Evolutionary conservation across 1,140 invertebrate genomes (phyloP).

Genomic region (Drosophila lacteicornis): DNA sequence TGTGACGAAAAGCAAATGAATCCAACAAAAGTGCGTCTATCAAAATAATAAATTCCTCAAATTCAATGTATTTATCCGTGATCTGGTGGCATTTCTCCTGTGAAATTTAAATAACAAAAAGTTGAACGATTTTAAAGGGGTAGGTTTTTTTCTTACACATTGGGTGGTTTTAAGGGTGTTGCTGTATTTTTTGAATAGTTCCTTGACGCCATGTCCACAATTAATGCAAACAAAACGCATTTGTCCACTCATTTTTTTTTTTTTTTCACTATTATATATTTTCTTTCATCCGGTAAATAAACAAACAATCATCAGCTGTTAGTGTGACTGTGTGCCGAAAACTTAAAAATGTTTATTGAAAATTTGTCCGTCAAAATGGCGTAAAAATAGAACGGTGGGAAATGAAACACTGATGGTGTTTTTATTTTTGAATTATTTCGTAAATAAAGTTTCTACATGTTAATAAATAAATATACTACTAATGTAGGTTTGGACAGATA

Average conservation of each 20-base stretch:
- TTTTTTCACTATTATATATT: background rate
- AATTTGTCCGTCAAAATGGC: no score
- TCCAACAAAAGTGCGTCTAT: constrained; percentile 93
- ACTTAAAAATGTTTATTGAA: background rate
- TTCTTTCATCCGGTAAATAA: constrained; percentile 7
- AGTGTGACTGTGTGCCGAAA: constrained; percentile 12
- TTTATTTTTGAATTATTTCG: no score
- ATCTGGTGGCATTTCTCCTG: constrained; percentile 90
- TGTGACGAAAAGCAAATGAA: constrained; percentile 92
- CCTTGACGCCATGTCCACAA: constrained; percentile 87
- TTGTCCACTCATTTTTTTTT: constrained; percentile 28
- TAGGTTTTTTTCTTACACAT: constrained; percentile 87
- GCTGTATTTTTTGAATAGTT: constrained; percentile 89
- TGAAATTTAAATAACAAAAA: constrained; percentile 7
- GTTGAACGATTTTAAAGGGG: background rate
- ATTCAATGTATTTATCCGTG: constrained; percentile 96
- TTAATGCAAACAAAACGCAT: constrained; percentile 87
- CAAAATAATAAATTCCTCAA: constrained; percentile 92
- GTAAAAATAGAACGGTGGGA: no score
- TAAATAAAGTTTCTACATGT: no score
- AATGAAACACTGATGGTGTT: no score
- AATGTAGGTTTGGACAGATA: no score
- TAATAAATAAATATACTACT: no score
- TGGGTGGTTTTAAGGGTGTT: constrained; percentile 89
- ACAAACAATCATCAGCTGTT: constrained; percentile 25